Base-by-base conservation (phyloP, 2,797 vertebrate genomes). In the Polyboroides typus region DNA sequence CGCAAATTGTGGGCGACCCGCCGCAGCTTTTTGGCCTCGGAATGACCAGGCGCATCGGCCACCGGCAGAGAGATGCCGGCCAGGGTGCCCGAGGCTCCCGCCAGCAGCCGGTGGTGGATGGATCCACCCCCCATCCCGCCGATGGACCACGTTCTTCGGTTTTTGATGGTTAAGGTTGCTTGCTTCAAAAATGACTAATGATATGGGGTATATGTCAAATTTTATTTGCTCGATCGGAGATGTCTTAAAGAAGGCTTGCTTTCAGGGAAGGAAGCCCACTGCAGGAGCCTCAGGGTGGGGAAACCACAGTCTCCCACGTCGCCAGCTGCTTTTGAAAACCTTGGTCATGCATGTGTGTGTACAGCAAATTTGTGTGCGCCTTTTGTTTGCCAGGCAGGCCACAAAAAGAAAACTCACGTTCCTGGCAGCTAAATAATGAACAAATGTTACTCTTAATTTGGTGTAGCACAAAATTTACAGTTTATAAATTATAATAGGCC, bases 1-100 rank as follows among this genome's bases (percentile, higher is more conserved):
- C 4, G 10, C 20, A 36, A 50, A 64, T 60, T 73, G 50, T 20
- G 21, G 52, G 25, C 0, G 0, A 67, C 48, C 17, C 0, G 1
- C 15, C 5, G 2, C 23, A 34, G 45, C 45, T 79, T n/a, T 75
- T 34, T 60, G 58, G 73, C 80, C 27, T 48, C 26, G 8, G 50
- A 27, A 26, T 21, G 2, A 26, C 36, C 0, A 3, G 62, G 48
- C 4, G 1, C 25, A 31, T 18, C 3, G 0, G 21, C 8, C 8
- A 2, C 9, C 0, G 1, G 36, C 29, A 55, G 38, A 0, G 0
- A 47, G n/a, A 16, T 40, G 81, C 56, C 0, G 0, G 26, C 23
- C 56, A 1, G 21, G 1, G 1, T 29, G 20, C 48, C 33, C 1
- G 0, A 25, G 59, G 58, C 38, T 85, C 18, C 10, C 2, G 1